Evolutionary conservation across 1,140 invertebrate species (phyloP), one percentile per base, ranked within the genome.

Genomic region (Ptiloglossa arizonensis): DNA sequence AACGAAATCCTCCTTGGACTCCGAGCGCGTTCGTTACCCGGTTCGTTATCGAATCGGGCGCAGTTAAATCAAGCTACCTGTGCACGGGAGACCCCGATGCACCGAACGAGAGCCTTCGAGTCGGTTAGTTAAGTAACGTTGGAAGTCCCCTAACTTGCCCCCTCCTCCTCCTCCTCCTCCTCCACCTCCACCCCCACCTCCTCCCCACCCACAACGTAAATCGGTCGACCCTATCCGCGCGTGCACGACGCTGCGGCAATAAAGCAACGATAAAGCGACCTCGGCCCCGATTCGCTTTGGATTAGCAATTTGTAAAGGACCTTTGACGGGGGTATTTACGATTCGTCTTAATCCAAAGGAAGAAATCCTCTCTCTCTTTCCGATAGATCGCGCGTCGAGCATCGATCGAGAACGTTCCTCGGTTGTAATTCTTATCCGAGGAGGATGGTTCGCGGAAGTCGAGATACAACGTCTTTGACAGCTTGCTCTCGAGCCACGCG

Each of bases 1-100:
- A 85, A 82, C 76, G 69, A 85, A 86, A 86, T 72, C 32, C 74
- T 80, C 74, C 62, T 79, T 57, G 72, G 69, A 66, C 64, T 54
- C n/a, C 22, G 35, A 19, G 27, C 41, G 59, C 44, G 66, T 83
- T 85, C 83, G 81, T 83, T 83, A 80, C 67, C 32, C 70, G 50
- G 17, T 79, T 82, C 80, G 81, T 85, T 85, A 79, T 86, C 74
- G 68, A 59, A 56, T 67, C 29, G 38, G 41, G 29, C 46, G 50
- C 79, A 64, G 80, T 62, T 71, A 73, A 75, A 84, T 80, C 62
- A 57, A 75, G 82, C 66, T 74, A 80, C 32, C 64, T 22, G 59
- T 24, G 60, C 60, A 63, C 62, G 22, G 11, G 15, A 50, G 22
- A 6, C 15, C n/a, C 6, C 8, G 32, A 24, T 19, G 63, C 27